Base-by-base conservation (phyloP, 1,140 invertebrate species). In the Pristionchus pacificus region DNA sequence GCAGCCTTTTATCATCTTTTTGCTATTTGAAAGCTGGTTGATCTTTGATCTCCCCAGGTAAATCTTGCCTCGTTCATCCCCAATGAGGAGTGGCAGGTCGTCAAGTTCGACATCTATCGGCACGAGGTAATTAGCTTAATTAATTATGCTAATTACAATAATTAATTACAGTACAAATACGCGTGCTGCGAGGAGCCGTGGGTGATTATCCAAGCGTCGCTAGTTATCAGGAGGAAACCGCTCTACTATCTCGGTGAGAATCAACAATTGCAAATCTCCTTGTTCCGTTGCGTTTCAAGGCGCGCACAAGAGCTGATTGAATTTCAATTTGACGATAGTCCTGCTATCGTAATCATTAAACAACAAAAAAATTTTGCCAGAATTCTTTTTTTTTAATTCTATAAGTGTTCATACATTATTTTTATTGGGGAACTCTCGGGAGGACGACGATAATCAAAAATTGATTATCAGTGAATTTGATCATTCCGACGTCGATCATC, bases 71-170 rank as follows among this genome's bases (percentile, higher is more conserved):
- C 77, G 3, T 82, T 74, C 65, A 82, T 82, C 64, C 68, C 77
- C 28, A 82, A 83, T 60, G 80, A 82, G 67, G 80, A 82, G 67
- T 82, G 80, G 80, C 74, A 83, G 57, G 77, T 82, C 31, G 72
- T 79, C 10, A 79, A 76, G 32, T 82, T 82, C 68, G 66, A 77
- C 61, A 76, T 83, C 59, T 82, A 71, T 72, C 74, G 80, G 27
- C 80, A 82, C 59, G 80, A 82, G 76, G 78, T 79, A 59, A 25
- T n/a, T 60, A 25, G 28, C 25, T 25, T 32, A n/a, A n/a, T 49
- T 27, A 28, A 13, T 25, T 29, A 14, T 15, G 49, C 29, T 31
- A 31, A 57, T 30, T 31, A 33, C 33, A 61, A 38, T 32, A 29
- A 64, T 28, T 15, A 31, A 38, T 79, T 79, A 65, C 62, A 79